Evolutionary conservation across 1,140 invertebrate species (phyloP).

Genomic region (Trichoplusia ni): DNA sequence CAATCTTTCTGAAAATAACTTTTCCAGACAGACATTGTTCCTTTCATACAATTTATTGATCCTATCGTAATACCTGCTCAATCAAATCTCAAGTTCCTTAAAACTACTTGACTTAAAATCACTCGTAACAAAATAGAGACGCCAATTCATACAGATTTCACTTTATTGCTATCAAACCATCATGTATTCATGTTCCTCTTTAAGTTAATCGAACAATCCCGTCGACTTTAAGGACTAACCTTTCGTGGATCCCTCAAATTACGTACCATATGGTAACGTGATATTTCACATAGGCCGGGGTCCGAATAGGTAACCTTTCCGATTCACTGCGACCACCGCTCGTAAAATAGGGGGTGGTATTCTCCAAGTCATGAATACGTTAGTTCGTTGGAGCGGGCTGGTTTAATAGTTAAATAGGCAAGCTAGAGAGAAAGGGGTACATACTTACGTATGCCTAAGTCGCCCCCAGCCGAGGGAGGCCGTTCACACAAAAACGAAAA

Average conservation of each 20-base stretch:
- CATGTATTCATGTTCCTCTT: neutral
- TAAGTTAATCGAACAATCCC: slow-evolving; percentile 7
- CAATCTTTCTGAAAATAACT: too few species aligned
- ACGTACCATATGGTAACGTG: slow-evolving; percentile 57
- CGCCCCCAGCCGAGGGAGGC: neutral
- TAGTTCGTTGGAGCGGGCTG: slow-evolving; percentile 57
- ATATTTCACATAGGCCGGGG: slow-evolving; percentile 57
- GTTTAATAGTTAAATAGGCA: slow-evolving; percentile 75
- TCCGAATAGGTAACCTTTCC: slow-evolving; percentile 63
- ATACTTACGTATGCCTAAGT: slow-evolving; percentile 39
- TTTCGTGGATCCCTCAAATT: slow-evolving; percentile 57
- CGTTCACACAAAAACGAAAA: slow-evolving; percentile 23
- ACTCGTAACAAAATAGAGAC: too few species aligned
- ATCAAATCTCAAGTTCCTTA: neutral
- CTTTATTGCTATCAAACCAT: too few species aligned
- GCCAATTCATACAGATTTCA: too few species aligned
- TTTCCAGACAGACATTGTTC: too few species aligned
- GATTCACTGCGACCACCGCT: slow-evolving; percentile 63
- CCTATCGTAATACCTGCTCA: too few species aligned
- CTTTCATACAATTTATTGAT: too few species aligned
- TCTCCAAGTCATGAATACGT: slow-evolving; percentile 74
- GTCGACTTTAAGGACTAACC: slow-evolving; percentile 38
- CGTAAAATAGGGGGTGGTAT: slow-evolving; percentile 67
- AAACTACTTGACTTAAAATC: too few species aligned
- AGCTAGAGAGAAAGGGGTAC: slow-evolving; percentile 48